Evolutionary conservation across 2,797 vertebrate genomes (phyloP).

Genomic region (Catamblyrhynchus diadema): DNA sequence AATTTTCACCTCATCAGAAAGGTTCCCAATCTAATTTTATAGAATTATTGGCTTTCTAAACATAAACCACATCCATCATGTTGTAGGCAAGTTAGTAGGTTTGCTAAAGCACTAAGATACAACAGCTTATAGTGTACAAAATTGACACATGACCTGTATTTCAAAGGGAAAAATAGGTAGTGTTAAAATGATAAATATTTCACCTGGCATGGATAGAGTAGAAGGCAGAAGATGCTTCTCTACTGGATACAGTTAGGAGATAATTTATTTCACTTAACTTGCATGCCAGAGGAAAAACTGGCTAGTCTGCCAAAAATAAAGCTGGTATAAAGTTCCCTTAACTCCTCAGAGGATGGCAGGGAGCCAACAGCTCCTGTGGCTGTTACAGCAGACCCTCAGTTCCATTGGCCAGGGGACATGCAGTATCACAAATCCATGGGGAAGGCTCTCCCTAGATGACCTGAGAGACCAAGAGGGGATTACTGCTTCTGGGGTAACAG

Average conservation of each 20-base stretch:
- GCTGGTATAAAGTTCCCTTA: neutral
- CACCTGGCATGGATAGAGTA: neutral
- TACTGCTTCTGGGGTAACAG: neutral
- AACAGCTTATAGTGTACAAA: neutral
- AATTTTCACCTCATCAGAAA: neutral
- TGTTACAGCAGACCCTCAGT: neutral
- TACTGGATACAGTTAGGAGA: neutral
- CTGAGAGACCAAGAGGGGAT: neutral
- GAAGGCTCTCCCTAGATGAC: neutral
- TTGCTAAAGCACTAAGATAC: neutral
- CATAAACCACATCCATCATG: neutral
- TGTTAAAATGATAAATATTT: neutral
- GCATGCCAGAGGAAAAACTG: neutral
- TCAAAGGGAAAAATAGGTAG: neutral
- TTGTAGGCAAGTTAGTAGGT: neutral
- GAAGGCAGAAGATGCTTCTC: neutral
- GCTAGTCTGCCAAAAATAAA: neutral
- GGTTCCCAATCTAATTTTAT: neutral
- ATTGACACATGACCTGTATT: neutral
- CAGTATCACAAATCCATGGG: neutral
- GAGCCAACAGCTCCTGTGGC: neutral
- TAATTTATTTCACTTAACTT: neutral
- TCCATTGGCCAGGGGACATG: neutral
- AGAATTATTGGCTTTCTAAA: neutral
- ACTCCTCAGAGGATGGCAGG: neutral